Evolutionary conservation across 2,888 invertebrate species (phyloP), one percentile per base, ranked within the genome.

Genomic region (Galerucella nymphaeae): DNA sequence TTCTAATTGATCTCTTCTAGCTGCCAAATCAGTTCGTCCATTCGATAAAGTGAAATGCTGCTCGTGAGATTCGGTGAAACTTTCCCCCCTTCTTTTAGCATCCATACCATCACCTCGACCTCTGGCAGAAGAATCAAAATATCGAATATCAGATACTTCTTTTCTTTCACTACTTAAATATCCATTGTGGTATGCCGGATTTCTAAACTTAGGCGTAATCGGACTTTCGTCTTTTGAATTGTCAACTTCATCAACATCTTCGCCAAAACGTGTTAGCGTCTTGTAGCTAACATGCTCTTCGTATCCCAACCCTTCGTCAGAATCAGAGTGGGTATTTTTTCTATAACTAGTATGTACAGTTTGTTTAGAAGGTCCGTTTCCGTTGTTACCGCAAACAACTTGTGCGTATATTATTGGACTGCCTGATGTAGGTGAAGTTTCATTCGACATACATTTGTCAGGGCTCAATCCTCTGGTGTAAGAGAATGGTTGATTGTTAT

Each of bases 401-500:
- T 94, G 93, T 9, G 95, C 94, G 82, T 95, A 95, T 63, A 94
- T 93, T 30, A 94, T 89, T 73, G 90, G 88, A 80, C 85, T 88
- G 18, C 88, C 84, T 72, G 89, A 77, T 71, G 66, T 80, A 67
- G 82, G 80, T 42, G 79, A 85, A 80, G 82, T 86, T 71, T 82
- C 83, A 38, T 82, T 82, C 3, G 81, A 79, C 67, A 80, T 71
- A 38, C 74, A 81, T 69, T 85, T 84, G 16, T 86, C 86, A 0
- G 86, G 86, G 83, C 90, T 90, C 45, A 87, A 73, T 3, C 89
- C 88, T 81, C 90, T 90, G 4, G 93, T 93, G 80, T 95, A 95
- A 0, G 95, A 95, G 86, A 95, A 95, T 42, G 94, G 95, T 82
- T 94, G 91, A 82, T 93, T 94, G 78, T 90, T 90, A 82, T 94